These are phyloP conservation scores for Epinephelus coioides DNA, from an alignment of 2,797 vertebrate species.

Conservation along the genomic window DNA sequence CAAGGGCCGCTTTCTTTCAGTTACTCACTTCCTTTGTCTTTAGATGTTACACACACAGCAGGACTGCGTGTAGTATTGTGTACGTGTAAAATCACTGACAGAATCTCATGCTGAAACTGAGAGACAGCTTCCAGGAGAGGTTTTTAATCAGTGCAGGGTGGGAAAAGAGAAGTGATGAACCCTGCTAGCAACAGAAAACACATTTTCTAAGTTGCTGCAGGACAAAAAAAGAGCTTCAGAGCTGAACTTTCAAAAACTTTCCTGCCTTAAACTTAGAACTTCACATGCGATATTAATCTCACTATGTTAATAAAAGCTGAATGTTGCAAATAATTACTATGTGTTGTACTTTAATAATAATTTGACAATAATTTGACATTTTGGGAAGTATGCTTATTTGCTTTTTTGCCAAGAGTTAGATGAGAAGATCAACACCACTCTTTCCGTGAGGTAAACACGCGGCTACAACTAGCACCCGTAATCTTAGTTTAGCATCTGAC, in stretches of 20 bases:
- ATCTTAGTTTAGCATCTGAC: background rate
- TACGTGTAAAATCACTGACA: slow-evolving; percentile 5
- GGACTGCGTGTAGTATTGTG: background rate
- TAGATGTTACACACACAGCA: background rate
- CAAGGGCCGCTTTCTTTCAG: slow-evolving; percentile 36
- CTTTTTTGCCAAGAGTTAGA: background rate
- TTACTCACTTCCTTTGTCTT: slow-evolving; percentile 33
- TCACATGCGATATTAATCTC: background rate
- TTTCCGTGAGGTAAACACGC: background rate
- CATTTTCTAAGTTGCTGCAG: background rate
- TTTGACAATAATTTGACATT: background rate
- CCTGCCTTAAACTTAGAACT: background rate
- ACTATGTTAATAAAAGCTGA: background rate
- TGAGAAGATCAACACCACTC: background rate
- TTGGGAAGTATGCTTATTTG: background rate
- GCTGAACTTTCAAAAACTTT: background rate
- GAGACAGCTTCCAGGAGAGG: background rate
- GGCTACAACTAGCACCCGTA: background rate
- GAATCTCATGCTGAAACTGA: background rate
- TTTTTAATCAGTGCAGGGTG: background rate
- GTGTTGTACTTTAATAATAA: background rate
- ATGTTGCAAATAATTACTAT: background rate
- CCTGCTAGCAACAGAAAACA: background rate
- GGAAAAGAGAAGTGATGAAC: background rate
- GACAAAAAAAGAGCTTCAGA: background rate